Conservation (phyloP, 1,140 invertebrate species). For the Saxidomus purpurata region DNA sequence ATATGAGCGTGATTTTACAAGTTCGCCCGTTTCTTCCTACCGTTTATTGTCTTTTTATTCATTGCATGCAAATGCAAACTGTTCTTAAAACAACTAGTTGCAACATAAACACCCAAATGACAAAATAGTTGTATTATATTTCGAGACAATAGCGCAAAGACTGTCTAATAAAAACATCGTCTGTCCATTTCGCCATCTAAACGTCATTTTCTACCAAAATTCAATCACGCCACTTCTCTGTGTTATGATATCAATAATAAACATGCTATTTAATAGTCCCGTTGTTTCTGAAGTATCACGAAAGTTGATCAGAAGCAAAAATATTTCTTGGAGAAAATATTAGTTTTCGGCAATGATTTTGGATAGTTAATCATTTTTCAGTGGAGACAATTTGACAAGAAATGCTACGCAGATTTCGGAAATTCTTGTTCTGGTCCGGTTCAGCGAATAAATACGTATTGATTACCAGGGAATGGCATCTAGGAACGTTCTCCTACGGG, state of each 20-base stretch:
- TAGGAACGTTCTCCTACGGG: constrained; percentile 12
- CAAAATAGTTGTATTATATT: too few relatives aligned
- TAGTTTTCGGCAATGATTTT: background rate
- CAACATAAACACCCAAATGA: too few relatives aligned
- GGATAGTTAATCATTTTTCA: constrained; percentile 14
- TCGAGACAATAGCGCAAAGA: too few relatives aligned
- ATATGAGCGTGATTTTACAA: too few relatives aligned
- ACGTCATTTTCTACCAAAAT: too few relatives aligned
- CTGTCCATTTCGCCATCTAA: too few relatives aligned
- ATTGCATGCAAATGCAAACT: too few relatives aligned
- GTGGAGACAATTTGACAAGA: constrained; percentile 1
- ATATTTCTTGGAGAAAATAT: background rate
- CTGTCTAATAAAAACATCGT: too few relatives aligned
- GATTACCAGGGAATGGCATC: background rate
- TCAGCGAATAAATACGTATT: constrained; percentile 4
- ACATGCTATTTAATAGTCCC: background rate
- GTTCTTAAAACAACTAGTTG: too few relatives aligned
- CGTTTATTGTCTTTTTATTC: too few relatives aligned
- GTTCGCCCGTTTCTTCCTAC: too few relatives aligned
- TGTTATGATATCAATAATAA: background rate
- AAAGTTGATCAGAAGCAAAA: background rate
- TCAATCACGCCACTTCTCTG: too few relatives aligned
- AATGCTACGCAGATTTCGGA: constrained; percentile 4
- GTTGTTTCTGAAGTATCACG: background rate
- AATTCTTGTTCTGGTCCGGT: background rate